Evolutionary conservation across 2,113 vertebrate species (phyloP), one percentile per base, ranked within the genome.

Genomic region (Aythya baeri): DNA sequence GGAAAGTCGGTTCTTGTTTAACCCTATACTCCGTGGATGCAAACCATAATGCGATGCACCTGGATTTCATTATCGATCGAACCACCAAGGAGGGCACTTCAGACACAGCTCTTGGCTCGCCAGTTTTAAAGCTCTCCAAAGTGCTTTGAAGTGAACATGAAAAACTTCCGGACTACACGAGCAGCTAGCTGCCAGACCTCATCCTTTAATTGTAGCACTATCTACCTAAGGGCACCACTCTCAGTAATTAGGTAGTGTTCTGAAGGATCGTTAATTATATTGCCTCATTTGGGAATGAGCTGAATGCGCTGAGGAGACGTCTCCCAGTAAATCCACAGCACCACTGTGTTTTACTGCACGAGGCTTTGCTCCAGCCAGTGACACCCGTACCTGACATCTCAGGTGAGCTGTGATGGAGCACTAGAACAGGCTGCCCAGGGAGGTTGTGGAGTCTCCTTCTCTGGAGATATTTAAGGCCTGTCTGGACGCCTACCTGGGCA

Each of bases 1-100:
- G 49, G 50, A 93, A 92, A 96, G 92, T 94, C 95, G 91, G 91
- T 79, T 93, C 83, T 46, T 70, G 62, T 80, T 89, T 86, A 85
- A 92, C 77, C 81, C 89, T 87, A 65, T 86, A 82, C 59, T 85
- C 73, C 32, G 67, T 67, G 93, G 75, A 89, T 88, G 61, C 76
- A 79, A 74, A 79, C 55, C 55, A 59, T 52, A 76, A 84, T 80
- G 43, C 59, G 83, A 71, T 49, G 46, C 90, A 93, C 94, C 74
- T 91, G 94, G 84, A 58, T 63, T 86, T 49, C 34, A 94, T 97
- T 96, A 96, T 89, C 1, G 23, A 91, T 86, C 49, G 91, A 95
- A 88, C 89, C 71, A 82, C 52, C 81, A 55, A 88, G 88, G 49
- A 94, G 26, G 46, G 89, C 81, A 91, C 86, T 91, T 89, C 71